Percentiles rank a stretch among this genome's conserved stretches.
Conservation (phyloP, 2,888 invertebrate species). For the Ochropleura plecta region DNA sequence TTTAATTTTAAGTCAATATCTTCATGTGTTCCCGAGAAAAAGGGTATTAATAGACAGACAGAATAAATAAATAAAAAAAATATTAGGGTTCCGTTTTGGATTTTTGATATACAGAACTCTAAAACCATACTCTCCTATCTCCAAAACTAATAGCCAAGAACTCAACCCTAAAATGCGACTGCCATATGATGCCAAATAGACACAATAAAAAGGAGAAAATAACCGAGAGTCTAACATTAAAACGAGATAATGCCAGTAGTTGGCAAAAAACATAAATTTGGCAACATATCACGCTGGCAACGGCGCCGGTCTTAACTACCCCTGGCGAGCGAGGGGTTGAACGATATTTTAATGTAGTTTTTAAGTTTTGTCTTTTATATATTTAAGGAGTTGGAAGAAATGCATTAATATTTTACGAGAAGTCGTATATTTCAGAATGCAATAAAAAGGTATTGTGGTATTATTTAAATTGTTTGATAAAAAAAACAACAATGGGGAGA, state of each 20-base stretch:
- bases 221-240: conserved; percentile 76
- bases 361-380: conserved; percentile 49
- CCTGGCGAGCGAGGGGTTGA: conserved; percentile 50
- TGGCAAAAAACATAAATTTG: conserved; percentile 88
- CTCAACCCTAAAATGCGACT: conserved; percentile 60
- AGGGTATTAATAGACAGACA: too few species aligned
- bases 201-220: conserved; percentile 78
- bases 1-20: too few species aligned
- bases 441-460: not conserved
- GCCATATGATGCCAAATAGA: conserved; percentile 71
- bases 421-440: not conserved
- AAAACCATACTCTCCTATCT: conserved; percentile 17
- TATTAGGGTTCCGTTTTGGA: too few species aligned
- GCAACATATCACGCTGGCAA: conserved; percentile 76
- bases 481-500: too few species aligned
- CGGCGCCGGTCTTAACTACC: conserved; percentile 57
- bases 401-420: not conserved
- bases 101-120: too few species aligned
- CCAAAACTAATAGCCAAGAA: conserved; percentile 39
- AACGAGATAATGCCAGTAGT: conserved; percentile 81
- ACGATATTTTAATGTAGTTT: conserved; percentile 61
- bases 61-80: too few species aligned
- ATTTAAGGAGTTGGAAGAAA: not conserved
- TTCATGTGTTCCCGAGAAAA: too few species aligned
- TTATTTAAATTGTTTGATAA: not conserved